Evolutionary conservation across 92 coral and sea anemone species (phyloP).

Genomic region (Isaurus tuberculatus): DNA sequence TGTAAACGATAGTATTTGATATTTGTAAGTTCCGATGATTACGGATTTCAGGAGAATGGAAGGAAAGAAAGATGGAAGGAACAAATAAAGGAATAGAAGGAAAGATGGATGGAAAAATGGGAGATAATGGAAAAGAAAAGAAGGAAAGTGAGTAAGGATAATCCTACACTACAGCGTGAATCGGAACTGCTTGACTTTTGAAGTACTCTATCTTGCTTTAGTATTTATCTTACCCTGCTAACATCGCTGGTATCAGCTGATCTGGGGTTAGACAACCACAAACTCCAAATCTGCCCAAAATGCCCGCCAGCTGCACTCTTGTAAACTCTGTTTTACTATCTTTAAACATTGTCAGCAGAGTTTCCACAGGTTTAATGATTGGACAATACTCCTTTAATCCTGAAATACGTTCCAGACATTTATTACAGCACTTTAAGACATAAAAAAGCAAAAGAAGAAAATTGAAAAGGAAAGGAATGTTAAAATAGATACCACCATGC

Average conservation of each 20-base stretch:
- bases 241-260: conserved; percentile 61
- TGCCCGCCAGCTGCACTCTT: conserved; percentile 58
- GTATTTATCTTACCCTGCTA: conserved; percentile 60
- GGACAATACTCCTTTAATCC: conserved; percentile 67
- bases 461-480: background rate
- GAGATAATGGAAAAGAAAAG: background rate
- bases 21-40: background rate
- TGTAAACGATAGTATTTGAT: background rate
- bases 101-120: background rate
- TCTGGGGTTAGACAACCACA: conserved; percentile 80
- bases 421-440: background rate
- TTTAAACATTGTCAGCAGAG: conserved; percentile 71
- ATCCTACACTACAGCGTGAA: no score
- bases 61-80: background rate
- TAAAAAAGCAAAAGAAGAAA: background rate
- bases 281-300: conserved; percentile 77
- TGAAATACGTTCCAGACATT: background rate
- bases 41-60: background rate
- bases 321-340: conserved; percentile 65
- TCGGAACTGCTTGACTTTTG: no score
- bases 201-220: background rate
- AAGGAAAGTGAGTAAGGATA: background rate
- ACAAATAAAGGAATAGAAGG: no score
- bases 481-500: no score
- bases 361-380: conserved; percentile 64